Conservation (phyloP, 2,797 vertebrate species). For the Manis javanica region DNA sequence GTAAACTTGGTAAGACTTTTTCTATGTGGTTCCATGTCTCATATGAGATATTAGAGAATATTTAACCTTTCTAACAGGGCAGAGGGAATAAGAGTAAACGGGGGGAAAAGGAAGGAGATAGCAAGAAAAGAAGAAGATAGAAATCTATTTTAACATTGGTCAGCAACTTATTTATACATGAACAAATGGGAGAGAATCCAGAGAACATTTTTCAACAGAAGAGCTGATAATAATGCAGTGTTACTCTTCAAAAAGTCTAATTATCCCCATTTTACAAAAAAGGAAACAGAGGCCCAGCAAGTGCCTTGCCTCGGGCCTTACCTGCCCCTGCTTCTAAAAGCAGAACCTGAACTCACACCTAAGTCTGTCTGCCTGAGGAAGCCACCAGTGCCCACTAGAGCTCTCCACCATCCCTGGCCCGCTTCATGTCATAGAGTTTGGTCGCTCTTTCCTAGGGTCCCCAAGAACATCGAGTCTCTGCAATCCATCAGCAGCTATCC, state of each 20-base stretch:
- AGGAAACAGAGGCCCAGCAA: not conserved
- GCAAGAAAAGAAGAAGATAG: not conserved
- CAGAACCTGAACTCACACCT: not conserved
- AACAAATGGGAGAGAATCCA: not conserved
- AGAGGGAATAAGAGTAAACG: not conserved
- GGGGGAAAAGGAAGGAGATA: too few relatives aligned
- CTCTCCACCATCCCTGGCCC: not conserved
- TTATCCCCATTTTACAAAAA: not conserved
- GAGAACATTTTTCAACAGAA: not conserved
- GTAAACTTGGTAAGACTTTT: conserved; percentile 61
- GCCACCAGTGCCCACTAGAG: fast-evolving
- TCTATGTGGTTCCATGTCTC: not conserved
- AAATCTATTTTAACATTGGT: not conserved
- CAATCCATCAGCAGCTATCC: not conserved
- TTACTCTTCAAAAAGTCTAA: not conserved
- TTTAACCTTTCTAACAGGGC: not conserved
- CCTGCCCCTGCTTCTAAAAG: not conserved
- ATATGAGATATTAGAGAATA: conserved; percentile 40
- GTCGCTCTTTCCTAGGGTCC: not conserved
- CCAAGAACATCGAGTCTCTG: not conserved
- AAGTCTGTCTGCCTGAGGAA: not conserved
- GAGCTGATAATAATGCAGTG: not conserved
- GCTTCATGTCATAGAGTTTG: not conserved
- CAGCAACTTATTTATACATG: not conserved
- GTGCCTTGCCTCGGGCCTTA: not conserved